Evolutionary conservation across 2,888 invertebrate species (phyloP).

Genomic region (Synanthedon vespiformis): DNA sequence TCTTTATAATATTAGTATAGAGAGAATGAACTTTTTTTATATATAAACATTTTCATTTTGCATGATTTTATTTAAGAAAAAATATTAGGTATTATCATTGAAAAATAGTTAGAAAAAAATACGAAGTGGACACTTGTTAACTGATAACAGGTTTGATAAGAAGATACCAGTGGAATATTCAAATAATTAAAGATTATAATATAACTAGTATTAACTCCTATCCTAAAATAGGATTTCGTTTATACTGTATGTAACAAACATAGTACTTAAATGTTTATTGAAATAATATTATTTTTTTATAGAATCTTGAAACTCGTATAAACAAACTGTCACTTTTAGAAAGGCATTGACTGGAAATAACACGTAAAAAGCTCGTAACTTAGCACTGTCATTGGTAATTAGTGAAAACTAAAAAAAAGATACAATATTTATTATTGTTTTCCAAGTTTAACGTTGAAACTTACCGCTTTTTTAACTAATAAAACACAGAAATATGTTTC

Average conservation of each 20-base stretch:
- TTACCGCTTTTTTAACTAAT: slow-evolving; percentile 53
- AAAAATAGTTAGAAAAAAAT: background rate
- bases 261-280: no score
- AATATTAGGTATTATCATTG: no score
- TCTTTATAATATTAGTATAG: no score
- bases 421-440: background rate
- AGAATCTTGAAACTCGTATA: slow-evolving; percentile 3
- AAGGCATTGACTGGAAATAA: slow-evolving; percentile 26
- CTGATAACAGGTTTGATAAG: slow-evolving; percentile 22
- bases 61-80: no score
- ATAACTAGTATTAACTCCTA: no score
- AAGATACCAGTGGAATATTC: background rate
- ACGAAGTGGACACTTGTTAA: slow-evolving; percentile 3
- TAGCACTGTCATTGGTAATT: background rate
- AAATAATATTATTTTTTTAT: no score
- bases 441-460: slow-evolving; percentile 13
- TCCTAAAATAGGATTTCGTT: no score
- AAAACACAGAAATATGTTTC: slow-evolving; percentile 58
- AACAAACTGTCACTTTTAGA: slow-evolving; percentile 45
- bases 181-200: no score
- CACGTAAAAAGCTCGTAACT: background rate
- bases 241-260: no score
- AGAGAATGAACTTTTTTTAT: no score
- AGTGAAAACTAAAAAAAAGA: background rate
- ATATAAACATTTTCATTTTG: no score